phyloP scores from a whole-genome alignment of 2,113 vertebrate species.

The Ceyx melanurus region DNA sequence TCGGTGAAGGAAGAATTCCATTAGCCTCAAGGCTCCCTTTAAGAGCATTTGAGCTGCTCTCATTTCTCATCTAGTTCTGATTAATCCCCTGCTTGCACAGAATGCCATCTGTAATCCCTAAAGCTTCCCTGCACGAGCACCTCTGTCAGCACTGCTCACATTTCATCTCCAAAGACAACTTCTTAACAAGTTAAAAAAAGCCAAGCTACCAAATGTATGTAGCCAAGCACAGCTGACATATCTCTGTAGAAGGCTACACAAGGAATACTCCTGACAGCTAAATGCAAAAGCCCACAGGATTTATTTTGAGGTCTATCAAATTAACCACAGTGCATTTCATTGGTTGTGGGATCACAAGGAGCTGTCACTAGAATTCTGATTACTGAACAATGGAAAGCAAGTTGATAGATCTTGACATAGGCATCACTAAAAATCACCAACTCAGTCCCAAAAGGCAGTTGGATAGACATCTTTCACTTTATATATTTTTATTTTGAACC shows the following conservation, averaged over 20 bases:
- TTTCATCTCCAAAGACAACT: not conserved
- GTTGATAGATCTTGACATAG: not conserved
- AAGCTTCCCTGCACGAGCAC: not conserved
- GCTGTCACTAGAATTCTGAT: not conserved
- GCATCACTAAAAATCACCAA: not conserved
- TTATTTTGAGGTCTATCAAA: constrained; percentile 35
- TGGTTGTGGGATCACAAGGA: not conserved
- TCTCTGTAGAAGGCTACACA: not conserved
- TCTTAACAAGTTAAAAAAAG: not conserved
- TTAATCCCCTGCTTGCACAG: not conserved
- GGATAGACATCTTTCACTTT: not conserved
- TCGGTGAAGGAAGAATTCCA: not conserved
- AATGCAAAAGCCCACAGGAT: constrained; percentile 8
- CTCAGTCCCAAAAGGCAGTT: not conserved
- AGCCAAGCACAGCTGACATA: not conserved
- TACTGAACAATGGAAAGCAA: not conserved
- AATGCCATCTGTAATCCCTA: constrained; percentile 24
- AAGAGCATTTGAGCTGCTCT: not conserved
- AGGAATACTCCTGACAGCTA: constrained; percentile 6
- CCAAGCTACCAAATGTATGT: not conserved
- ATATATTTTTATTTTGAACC: too few species aligned
- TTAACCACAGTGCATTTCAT: constrained; percentile 7
- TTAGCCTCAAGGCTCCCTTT: not conserved
- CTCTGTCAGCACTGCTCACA: constrained; percentile 21
- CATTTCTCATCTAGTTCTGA: not conserved